phyloP scores from a whole-genome alignment of 2,113 vertebrate species.

The Paradisaea rubra region DNA sequence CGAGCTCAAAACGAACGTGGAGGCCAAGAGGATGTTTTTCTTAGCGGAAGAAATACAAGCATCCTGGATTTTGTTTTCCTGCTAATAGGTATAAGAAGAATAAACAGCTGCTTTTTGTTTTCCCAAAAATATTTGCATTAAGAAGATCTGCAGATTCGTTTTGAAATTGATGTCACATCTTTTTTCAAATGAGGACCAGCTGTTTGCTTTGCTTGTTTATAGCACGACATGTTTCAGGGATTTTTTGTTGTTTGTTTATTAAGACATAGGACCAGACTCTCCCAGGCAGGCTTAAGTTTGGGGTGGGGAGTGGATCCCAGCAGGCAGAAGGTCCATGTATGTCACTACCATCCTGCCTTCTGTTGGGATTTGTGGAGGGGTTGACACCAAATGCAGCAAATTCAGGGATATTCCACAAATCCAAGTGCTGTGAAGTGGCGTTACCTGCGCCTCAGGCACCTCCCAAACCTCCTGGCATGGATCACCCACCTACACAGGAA shows the following conservation, averaged over 20 bases:
- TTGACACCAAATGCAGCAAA: neutral
- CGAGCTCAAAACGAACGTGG: neutral
- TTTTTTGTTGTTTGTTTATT: neutral
- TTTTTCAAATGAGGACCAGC: conserved; percentile 61
- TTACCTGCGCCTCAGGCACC: neutral
- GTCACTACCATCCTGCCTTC: neutral
- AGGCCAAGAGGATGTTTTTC: conserved; percentile 49
- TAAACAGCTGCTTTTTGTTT: conserved; percentile 66
- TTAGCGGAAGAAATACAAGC: conserved; percentile 14
- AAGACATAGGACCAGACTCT: neutral
- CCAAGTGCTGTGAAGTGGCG: fast-evolving
- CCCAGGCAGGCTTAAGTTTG: neutral
- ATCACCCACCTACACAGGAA: neutral
- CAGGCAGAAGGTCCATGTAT: neutral
- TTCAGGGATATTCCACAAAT: neutral
- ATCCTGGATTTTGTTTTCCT: conserved; percentile 25
- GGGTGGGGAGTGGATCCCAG: neutral
- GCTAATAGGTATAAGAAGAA: conserved; percentile 59
- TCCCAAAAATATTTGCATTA: conserved; percentile 54
- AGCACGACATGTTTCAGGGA: conserved; percentile 10
- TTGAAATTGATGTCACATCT: conserved; percentile 28
- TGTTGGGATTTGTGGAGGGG: fast-evolving
- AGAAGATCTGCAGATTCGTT: conserved; percentile 39
- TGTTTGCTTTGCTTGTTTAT: conserved; percentile 58
- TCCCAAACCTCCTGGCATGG: neutral